phyloP scores from a whole-genome alignment of 2,113 vertebrate species.

The Oryzias woworae region DNA sequence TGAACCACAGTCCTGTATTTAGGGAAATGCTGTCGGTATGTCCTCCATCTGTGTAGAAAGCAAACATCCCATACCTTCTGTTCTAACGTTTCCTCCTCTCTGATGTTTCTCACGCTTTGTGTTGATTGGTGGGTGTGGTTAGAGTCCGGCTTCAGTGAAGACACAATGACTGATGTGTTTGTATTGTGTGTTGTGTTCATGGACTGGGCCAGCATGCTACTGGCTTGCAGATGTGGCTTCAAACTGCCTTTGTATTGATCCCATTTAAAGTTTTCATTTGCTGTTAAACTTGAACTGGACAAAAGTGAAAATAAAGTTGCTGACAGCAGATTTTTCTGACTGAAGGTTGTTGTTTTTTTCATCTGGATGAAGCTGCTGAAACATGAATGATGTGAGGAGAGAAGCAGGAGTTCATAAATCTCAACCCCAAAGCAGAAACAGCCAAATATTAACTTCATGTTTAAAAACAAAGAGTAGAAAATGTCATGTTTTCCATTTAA shows the following conservation, averaged over 20 bases:
- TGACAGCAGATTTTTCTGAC: no score
- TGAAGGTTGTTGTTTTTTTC: slow-evolving; percentile 25
- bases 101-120: slow-evolving; percentile 24
- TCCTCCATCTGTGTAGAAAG: background rate
- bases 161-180: slow-evolving; percentile 49
- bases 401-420: slow-evolving; percentile 23
- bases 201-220: no score
- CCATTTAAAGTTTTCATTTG: no score
- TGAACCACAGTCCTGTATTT: no score
- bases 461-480: no score
- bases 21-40: no score
- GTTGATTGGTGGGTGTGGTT: slow-evolving; percentile 48
- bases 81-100: slow-evolving; percentile 14
- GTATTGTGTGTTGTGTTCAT: slow-evolving; percentile 35
- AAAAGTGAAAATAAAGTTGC: no score
- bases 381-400: slow-evolving; percentile 49
- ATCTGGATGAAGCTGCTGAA: slow-evolving; percentile 43
- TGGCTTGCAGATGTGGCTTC: no score
- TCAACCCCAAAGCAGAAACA: slow-evolving; percentile 22
- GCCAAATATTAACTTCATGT: no score
- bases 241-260: no score
- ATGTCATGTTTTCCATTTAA: no score
- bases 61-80: slow-evolving; percentile 45
- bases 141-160: slow-evolving; percentile 40
- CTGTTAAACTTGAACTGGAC: no score